Evolutionary conservation across 1,140 invertebrate species (phyloP).

Genomic region (Cheumatopsyche charites): DNA sequence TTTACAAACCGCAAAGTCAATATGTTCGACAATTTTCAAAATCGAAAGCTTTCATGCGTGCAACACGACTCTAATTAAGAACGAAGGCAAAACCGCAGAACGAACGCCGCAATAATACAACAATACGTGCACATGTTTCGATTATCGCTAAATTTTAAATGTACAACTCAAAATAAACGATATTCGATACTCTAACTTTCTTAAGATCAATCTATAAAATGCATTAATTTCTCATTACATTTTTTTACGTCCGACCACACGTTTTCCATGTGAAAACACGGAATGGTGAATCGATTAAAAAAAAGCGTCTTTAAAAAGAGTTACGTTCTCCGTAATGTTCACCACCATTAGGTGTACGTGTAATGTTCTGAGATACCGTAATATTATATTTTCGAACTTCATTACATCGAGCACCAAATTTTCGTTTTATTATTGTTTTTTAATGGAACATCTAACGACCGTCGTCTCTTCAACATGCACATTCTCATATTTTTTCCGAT

Average conservation of each 20-base stretch:
- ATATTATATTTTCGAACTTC: conserved; percentile 3
- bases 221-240: conserved; percentile 34
- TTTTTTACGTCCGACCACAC: conserved; percentile 21
- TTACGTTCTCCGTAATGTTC: conserved; percentile 21
- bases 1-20: conserved; percentile 10
- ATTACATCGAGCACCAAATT: conserved; percentile 1
- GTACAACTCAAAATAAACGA: background rate
- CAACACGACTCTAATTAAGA: conserved; percentile 21
- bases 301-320: background rate
- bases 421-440: conserved; percentile 20
- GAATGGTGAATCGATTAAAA: background rate
- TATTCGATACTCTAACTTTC: no score
- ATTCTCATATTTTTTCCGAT: no score
- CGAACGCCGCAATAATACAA: conserved; percentile 1
- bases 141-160: background rate
- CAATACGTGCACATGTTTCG: background rate
- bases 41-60: conserved; percentile 4
- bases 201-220: no score
- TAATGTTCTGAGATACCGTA: conserved; percentile 15
- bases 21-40: background rate
- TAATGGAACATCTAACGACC: conserved; percentile 15
- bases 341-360: conserved; percentile 14
- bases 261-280: background rate
- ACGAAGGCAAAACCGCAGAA: conserved; percentile 21
- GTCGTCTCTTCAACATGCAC: no score